Evolutionary conservation across 2,797 vertebrate species (phyloP).

Genomic region (Cossypha polioptera): DNA sequence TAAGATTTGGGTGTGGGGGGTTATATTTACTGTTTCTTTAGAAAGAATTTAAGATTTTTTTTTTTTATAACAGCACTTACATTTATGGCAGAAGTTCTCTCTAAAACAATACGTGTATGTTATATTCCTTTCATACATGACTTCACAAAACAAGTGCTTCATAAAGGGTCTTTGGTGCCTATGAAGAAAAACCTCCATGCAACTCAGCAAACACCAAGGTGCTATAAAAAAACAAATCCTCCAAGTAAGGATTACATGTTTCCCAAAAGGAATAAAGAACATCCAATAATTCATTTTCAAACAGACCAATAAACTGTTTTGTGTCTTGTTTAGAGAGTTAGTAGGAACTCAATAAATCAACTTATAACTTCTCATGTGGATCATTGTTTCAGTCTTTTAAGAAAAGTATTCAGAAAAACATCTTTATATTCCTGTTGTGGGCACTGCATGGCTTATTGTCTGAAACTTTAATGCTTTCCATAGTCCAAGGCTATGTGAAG

Average conservation of each 20-base stretch:
- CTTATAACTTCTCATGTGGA: constrained; percentile 18
- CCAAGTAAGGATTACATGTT: neutral
- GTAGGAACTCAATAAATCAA: constrained; percentile 4
- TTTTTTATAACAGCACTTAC: neutral
- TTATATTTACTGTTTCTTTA: neutral
- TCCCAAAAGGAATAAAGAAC: neutral
- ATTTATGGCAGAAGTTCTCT: neutral
- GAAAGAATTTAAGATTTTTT: neutral
- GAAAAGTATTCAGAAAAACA: constrained; percentile 10
- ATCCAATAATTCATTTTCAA: constrained; percentile 28
- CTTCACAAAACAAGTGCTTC: neutral
- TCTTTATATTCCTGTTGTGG: neutral
- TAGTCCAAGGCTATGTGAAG: constrained; percentile 21
- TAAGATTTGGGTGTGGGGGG: accelerated
- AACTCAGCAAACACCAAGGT: neutral
- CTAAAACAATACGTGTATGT: neutral
- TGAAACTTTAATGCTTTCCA: neutral
- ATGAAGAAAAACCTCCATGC: constrained; percentile 12
- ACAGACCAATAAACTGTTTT: constrained; percentile 6
- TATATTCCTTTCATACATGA: neutral
- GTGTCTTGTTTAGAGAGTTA: constrained; percentile 15
- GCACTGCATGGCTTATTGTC: neutral
- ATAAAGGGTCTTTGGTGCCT: neutral
- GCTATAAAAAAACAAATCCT: neutral
- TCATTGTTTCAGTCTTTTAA: neutral